These are phyloP conservation scores for Lottia gigantea DNA, from an alignment of 2,888 invertebrate genomes.

Conservation along the genomic window DNA sequence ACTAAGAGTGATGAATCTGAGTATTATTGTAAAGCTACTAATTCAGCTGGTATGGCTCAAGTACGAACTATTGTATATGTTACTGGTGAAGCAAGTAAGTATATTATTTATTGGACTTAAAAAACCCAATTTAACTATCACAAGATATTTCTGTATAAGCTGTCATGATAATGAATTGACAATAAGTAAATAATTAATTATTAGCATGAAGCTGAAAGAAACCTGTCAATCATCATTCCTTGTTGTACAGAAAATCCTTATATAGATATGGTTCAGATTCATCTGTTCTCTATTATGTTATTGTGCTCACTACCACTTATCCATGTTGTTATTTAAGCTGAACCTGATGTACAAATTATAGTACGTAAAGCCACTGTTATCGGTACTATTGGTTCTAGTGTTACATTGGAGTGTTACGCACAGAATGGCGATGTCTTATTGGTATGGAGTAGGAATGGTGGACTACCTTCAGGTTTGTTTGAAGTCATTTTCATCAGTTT, in stretches of 20 bases:
- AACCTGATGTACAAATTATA: constrained; percentile 42
- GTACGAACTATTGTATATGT: constrained; percentile 79
- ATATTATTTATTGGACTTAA: background rate
- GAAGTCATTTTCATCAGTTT: too few relatives aligned
- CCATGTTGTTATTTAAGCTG: constrained; percentile 9
- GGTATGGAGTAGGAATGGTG: constrained; percentile 54
- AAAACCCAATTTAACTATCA: background rate
- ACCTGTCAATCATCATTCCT: too few relatives aligned
- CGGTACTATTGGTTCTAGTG: constrained; percentile 71
- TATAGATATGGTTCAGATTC: too few relatives aligned
- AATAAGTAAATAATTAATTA: too few relatives aligned
- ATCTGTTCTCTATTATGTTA: too few relatives aligned
- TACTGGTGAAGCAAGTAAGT: constrained; percentile 41
- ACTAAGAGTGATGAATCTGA: constrained; percentile 81
- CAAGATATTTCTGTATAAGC: too few relatives aligned
- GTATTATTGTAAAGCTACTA: constrained; percentile 85
- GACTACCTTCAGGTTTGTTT: constrained; percentile 67
- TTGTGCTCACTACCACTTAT: too few relatives aligned
- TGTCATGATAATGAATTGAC: too few relatives aligned
- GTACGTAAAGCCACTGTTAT: constrained; percentile 45
- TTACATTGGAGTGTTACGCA: constrained; percentile 70
- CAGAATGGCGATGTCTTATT: constrained; percentile 40
- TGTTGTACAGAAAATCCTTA: too few relatives aligned
- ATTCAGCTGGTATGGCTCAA: constrained; percentile 76
- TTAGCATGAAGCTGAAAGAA: too few relatives aligned